A percentile compares a stretch with the other conserved stretches of the same genome.
Evolutionary conservation across 1,140 invertebrate species (phyloP).

Genomic region (Cyclargus thomasi): DNA sequence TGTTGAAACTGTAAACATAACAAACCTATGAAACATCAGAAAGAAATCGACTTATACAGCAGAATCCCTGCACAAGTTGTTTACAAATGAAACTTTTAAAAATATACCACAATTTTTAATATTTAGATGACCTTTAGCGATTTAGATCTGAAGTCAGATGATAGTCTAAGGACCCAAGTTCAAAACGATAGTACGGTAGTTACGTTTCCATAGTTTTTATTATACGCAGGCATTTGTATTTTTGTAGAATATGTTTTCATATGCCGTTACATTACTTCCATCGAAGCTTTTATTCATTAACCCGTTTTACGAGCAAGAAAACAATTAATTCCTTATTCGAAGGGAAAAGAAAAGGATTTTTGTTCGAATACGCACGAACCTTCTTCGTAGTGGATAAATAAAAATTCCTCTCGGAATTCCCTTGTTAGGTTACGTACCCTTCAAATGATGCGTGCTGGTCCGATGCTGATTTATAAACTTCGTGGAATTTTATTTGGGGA

Average conservation of each 20-base stretch:
- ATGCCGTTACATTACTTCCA: not conserved
- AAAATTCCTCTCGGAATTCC: not conserved
- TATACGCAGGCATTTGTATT: too few species aligned
- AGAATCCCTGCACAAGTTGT: too few species aligned
- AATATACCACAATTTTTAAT: too few species aligned
- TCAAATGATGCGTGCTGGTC: not conserved
- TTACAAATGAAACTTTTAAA: too few species aligned
- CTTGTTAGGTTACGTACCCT: not conserved
- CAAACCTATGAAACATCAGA: too few species aligned
- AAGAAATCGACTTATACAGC: too few species aligned
- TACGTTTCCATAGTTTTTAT: too few species aligned
- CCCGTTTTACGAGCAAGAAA: not conserved
- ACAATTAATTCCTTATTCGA: not conserved
- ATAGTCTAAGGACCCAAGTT: too few species aligned
- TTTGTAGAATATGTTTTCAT: not conserved
- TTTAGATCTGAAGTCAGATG: too few species aligned
- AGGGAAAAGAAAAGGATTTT: not conserved
- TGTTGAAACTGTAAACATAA: too few species aligned
- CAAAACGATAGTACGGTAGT: too few species aligned
- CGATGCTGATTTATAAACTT: not conserved
- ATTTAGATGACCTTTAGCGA: too few species aligned
- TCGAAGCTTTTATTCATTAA: not conserved
- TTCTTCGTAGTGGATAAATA: not conserved
- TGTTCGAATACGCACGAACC: not conserved
- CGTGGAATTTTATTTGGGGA: not conserved